Percentiles rank a stretch among this genome's conserved stretches.
Evolutionary conservation across 1,140 invertebrate genomes (phyloP).

Genomic region (Heliconius melpomene): DNA sequence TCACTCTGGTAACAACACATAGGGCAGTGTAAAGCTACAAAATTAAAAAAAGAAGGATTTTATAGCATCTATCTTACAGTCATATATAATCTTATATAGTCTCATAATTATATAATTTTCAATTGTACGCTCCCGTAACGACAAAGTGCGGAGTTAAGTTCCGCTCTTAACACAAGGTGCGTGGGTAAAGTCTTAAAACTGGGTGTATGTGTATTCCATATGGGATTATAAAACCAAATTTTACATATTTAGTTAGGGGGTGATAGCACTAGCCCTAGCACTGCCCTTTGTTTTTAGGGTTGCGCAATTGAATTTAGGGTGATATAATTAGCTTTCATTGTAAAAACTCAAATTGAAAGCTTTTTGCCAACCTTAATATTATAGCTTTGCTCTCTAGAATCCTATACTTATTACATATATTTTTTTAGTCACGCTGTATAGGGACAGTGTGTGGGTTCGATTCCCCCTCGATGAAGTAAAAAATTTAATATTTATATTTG

Average conservation of each 20-base stretch:
- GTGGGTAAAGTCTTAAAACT: no score
- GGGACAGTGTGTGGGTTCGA: no score
- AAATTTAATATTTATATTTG: no score
- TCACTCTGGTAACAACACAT: no score
- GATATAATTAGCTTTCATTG: not conserved
- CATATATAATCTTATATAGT: no score
- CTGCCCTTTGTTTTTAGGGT: not conserved
- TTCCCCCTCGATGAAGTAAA: no score
- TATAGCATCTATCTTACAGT: no score
- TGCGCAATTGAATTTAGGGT: not conserved
- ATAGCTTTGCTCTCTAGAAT: not conserved
- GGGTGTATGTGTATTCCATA: not conserved
- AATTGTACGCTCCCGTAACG: no score
- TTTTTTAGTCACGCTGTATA: no score
- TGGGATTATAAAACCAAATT: not conserved
- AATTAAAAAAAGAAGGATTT: no score
- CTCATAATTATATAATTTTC: no score
- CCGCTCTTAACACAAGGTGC: not conserved
- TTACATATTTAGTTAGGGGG: not conserved
- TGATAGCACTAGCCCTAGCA: not conserved
- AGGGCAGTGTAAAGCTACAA: not conserved
- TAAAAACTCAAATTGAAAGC: constrained; percentile 4
- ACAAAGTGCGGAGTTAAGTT: not conserved
- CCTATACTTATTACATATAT: not conserved
- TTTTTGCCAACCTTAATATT: not conserved